Base-by-base conservation (phyloP, 2,797 vertebrate genomes). In the Poecilia wingei region DNA sequence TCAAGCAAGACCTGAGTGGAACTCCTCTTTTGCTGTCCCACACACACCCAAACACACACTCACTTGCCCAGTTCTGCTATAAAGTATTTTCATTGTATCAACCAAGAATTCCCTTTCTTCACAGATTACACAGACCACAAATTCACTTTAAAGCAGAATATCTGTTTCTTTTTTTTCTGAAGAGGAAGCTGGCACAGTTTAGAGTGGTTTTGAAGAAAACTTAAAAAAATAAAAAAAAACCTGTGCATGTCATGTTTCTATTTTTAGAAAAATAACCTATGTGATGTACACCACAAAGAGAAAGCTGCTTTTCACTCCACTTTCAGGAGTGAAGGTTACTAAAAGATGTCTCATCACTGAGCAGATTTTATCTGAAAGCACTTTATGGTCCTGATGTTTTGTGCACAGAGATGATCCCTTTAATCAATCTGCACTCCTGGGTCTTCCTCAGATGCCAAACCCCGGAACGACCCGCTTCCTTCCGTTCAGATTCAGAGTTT, bases 401-500 rank as follows among this genome's bases (percentile, higher is more conserved):
- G 51, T 72, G 70, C 31, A 3, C 39, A 70, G 81, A 82, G 73
- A 76, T 18, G 22, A 20, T 79, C 59, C 39, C 79, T 75, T 49
- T 36, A 77, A 89, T 75, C 71, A 66, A 59, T 72, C 39, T 9
- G 31, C 49, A 43, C 75, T 87, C 53, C 55, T 74, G 84, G 61
- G 55, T 81, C 76, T 77, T 22, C 76, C 72, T 68, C 0, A 20
- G n/a, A 77, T n/a, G 22, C 75, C 36, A 68, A 68, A 36, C 64
- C 55, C 64, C 9, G 46, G 51, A 84, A 87, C 83, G 55, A 81
- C 80, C 71, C 86, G 84, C 84, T 18, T 43, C 49, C 74, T 89
- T 89, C 74, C 51, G 28, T 61, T 87, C 64, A 66, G 14, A 68
- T 74, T 85, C 66, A 51, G 86, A 81, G 84, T 91, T 89, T 79